Conservation (phyloP, 2,888 invertebrate species). For the Hypolimnas misippus region DNA sequence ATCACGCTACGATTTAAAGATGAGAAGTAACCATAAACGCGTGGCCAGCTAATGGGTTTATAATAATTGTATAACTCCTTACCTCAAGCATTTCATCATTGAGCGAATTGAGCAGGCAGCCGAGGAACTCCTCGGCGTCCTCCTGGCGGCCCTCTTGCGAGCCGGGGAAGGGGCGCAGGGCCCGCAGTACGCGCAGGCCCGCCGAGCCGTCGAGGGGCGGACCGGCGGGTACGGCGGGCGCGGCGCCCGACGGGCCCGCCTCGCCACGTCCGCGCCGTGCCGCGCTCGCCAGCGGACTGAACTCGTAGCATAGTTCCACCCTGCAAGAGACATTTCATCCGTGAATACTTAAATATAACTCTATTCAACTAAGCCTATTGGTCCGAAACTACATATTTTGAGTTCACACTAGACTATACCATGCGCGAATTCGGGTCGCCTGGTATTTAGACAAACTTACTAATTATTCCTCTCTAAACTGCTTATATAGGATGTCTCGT, state of each 20-base stretch:
- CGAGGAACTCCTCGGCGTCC: slow-evolving; percentile 98
- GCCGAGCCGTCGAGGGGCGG: slow-evolving; percentile 95
- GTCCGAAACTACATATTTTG: too few relatives aligned
- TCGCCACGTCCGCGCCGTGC: slow-evolving; percentile 74
- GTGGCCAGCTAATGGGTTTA: too few relatives aligned
- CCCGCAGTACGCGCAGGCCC: slow-evolving; percentile 92
- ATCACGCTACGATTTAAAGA: too few relatives aligned
- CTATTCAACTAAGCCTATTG: too few relatives aligned
- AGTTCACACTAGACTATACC: too few relatives aligned
- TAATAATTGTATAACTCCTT: too few relatives aligned
- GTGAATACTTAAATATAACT: not conserved
- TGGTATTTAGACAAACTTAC: too few relatives aligned
- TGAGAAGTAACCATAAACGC: too few relatives aligned
- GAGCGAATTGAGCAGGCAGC: slow-evolving; percentile 95
- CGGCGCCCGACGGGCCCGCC: slow-evolving; percentile 59
- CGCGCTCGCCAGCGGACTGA: slow-evolving; percentile 85
- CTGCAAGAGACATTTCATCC: slow-evolving; percentile 69
- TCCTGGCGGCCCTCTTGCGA: slow-evolving; percentile 95
- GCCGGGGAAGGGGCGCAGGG: slow-evolving; percentile 86
- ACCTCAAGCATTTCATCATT: slow-evolving; percentile 99
- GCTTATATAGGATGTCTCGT: too few relatives aligned
- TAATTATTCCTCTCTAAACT: too few relatives aligned
- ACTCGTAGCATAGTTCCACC: slow-evolving; percentile 91
- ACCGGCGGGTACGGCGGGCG: slow-evolving; percentile 85
- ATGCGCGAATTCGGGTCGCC: too few relatives aligned